Percentiles rank a stretch among this genome's conserved stretches.
These are phyloP conservation scores for Slavum lentiscoides DNA, from an alignment of 2,888 invertebrate genomes.

Conservation along the genomic window DNA sequence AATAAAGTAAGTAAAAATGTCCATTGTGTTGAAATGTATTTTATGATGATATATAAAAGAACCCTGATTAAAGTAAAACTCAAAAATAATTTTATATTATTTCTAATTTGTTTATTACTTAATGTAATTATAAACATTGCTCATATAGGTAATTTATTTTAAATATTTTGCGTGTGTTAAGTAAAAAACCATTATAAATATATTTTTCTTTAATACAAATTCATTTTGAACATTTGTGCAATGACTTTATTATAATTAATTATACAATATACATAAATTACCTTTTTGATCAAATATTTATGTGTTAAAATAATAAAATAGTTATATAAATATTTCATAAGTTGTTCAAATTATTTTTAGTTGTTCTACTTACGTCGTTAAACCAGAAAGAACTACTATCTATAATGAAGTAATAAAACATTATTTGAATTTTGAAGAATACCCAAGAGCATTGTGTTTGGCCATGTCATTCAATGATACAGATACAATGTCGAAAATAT, in stretches of 20 bases:
- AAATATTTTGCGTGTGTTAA: too few relatives aligned
- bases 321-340: not conserved
- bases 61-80: not conserved
- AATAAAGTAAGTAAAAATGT: conserved; percentile 62
- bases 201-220: too few relatives aligned
- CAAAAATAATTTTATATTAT: too few relatives aligned
- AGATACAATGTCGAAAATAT: conserved; percentile 79
- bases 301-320: too few relatives aligned
- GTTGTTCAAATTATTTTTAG: conserved; percentile 62
- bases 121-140: too few relatives aligned
- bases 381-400: conserved; percentile 86
- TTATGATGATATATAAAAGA: not conserved
- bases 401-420: conserved; percentile 81
- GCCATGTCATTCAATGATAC: conserved; percentile 88
- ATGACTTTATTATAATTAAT: too few relatives aligned
- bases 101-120: too few relatives aligned
- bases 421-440: conserved; percentile 84
- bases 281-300: not conserved
- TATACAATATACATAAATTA: too few relatives aligned
- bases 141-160: too few relatives aligned
- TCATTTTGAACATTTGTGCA: too few relatives aligned
- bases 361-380: conserved; percentile 94
- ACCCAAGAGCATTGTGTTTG: conserved; percentile 85
- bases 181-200: too few relatives aligned
- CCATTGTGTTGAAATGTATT: not conserved